These are phyloP conservation scores for Hyles lineata DNA, from an alignment of 2,888 invertebrate species.

Conservation along the genomic window DNA sequence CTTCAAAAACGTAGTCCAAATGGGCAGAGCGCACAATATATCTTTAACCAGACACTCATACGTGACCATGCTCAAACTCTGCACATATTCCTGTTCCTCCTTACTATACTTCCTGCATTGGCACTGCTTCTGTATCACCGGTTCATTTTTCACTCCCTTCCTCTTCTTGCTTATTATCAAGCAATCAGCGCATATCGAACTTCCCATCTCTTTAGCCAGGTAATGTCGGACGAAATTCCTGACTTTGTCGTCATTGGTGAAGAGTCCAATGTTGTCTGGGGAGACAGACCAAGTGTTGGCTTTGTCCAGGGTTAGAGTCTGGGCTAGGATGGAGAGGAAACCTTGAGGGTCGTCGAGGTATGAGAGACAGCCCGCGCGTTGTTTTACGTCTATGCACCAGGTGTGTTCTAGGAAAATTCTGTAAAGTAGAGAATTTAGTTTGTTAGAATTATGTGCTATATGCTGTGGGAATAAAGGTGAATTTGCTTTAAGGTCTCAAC, in stretches of 20 bases:
- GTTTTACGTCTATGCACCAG: constrained; percentile 92
- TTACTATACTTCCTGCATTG: constrained; percentile 64
- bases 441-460: not conserved
- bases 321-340: constrained; percentile 90
- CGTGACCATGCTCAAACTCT: constrained; percentile 87
- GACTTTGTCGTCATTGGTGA: constrained; percentile 89
- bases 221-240: constrained; percentile 89
- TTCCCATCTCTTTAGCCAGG: constrained; percentile 62
- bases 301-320: constrained; percentile 90
- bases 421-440: constrained; percentile 41
- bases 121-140: constrained; percentile 53
- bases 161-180: constrained; percentile 51
- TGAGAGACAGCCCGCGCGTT: constrained; percentile 94
- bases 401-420: constrained; percentile 88
- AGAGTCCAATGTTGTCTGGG: constrained; percentile 88
- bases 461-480: not conserved
- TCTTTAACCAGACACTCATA: constrained; percentile 93
- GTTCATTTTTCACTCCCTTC: constrained; percentile 54
- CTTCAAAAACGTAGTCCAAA: constrained; percentile 89
- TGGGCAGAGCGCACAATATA: constrained; percentile 89
- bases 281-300: constrained; percentile 88
- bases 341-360: constrained; percentile 94
- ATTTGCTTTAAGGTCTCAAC: too few relatives aligned
- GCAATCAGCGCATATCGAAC: constrained; percentile 58
- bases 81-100: constrained; percentile 82